Base-by-base conservation (phyloP, 2,888 invertebrate genomes). In the Philaethria dido region DNA sequence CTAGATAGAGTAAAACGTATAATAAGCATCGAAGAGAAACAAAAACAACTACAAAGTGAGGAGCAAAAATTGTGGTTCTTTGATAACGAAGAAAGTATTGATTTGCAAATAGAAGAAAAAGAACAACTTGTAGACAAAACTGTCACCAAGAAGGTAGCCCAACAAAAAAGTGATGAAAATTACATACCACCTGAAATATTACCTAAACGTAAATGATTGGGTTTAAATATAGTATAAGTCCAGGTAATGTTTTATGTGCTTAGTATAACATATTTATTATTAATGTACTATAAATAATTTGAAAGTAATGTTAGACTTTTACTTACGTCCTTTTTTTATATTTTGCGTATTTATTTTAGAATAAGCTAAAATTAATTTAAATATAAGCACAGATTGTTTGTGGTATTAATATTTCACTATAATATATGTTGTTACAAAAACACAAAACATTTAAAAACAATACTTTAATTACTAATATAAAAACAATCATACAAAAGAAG, bases 31-130 rank as follows among this genome's bases (percentile, higher is more conserved):
- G 77, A 85, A 74, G 82, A 93, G 54, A 92, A 94, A 68, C 94
- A 95, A 78, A 85, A 93, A 61, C 86, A 93, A 50, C 82, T 96
- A 70, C 75, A 89, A 66, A 86, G 93, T 25, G 78, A 86, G 52
- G 94, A 94, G 78, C 97, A 97, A 78, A 93, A 93, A 73, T 80
- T 96, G 62, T 95, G 95, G 95, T 97, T 96, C 94, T 97, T 97
- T 87, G 96, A 97, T 69, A 95, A 96, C 79, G 94, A 96, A 81
- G 96, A 97, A 47, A 84, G 95, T 75, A 94, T 96, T 74, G 96
- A 97, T 77, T 86, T 97, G 54, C 83, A 94, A 81, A 96, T 97
- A 75, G 95, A 95, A 78, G 85, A 93, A 84, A 80, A 95, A 93
- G 80, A 92, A 83, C 80, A 88, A 86, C 62, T 85, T 71, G 75